Percentiles rank a stretch among this genome's conserved stretches.
These are phyloP conservation scores for Actinia tenebrosa DNA, from an alignment of 64 coral and sea anemone genomes.

Conservation along the genomic window DNA sequence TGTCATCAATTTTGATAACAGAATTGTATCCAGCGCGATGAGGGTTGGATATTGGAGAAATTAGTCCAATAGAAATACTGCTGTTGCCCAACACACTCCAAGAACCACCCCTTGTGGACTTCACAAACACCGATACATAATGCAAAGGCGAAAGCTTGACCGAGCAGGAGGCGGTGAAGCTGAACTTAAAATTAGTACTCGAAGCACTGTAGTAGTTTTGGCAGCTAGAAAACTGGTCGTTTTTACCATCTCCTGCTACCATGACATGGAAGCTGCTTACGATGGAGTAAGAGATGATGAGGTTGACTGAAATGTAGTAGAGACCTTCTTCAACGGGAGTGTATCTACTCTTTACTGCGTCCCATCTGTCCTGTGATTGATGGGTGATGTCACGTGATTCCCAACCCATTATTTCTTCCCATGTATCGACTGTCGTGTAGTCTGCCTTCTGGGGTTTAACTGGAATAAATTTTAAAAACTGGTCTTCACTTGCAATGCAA, in stretches of 20 bases:
- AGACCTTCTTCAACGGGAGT: neutral
- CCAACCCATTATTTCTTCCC: slow-evolving; percentile 16
- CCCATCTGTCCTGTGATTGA: slow-evolving; percentile 17
- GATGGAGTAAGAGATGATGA: neutral
- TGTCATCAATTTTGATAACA: neutral
- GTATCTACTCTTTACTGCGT: neutral
- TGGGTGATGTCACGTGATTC: neutral
- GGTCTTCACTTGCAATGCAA: neutral
- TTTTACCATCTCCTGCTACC: neutral
- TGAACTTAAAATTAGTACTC: neutral
- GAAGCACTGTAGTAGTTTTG: neutral
- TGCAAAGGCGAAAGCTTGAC: neutral
- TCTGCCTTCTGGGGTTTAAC: neutral
- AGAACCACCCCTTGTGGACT: neutral
- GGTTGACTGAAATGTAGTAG: slow-evolving; percentile 8
- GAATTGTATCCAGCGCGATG: neutral
- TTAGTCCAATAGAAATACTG: slow-evolving; percentile 3
- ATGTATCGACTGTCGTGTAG: neutral
- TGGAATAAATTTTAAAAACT: neutral
- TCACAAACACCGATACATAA: neutral
- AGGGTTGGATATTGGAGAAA: neutral
- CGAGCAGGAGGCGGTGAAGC: neutral
- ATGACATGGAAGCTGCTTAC: neutral
- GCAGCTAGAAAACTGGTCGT: neutral
- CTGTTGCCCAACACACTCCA: slow-evolving; percentile 1